Conservation (phyloP, 2,797 vertebrate species). For the Eremophila alpestris region DNA sequence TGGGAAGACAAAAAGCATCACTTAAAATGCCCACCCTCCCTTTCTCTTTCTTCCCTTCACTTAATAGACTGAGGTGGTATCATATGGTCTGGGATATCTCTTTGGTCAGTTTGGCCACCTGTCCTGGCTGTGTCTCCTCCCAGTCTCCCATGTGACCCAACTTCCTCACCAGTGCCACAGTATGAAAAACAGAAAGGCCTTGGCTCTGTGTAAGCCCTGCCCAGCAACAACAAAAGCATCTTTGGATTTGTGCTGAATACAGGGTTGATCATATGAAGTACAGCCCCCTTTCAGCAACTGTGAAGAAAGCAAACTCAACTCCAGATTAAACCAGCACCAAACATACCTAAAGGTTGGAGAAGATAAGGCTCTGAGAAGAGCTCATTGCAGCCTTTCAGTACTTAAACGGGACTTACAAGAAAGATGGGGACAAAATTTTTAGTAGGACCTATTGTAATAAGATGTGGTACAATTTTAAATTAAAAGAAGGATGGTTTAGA, state of each 20-base stretch:
- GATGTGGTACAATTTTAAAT: background rate
- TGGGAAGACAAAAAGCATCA: background rate
- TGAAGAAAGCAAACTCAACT: background rate
- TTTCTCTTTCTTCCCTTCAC: background rate
- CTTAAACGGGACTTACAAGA: background rate
- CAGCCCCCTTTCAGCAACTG: background rate
- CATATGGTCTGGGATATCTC: background rate
- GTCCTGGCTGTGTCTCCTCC: too few relatives aligned
- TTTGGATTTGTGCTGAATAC: background rate
- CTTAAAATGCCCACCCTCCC: too few relatives aligned
- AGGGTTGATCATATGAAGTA: too few relatives aligned
- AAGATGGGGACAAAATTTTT: background rate
- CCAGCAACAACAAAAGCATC: background rate
- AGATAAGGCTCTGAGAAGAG: background rate
- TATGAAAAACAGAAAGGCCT: background rate
- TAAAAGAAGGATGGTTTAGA: background rate
- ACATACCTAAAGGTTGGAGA: background rate
- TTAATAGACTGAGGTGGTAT: background rate
- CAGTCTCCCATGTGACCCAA: background rate
- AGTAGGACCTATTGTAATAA: background rate
- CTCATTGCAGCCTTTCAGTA: background rate
- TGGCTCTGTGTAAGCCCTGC: background rate
- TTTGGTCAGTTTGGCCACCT: background rate
- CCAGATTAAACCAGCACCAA: background rate
- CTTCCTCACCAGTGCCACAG: rapidly evolving